Evolutionary conservation across 2,888 invertebrate species (phyloP).

Genomic region (Platynereis dumerilii): DNA sequence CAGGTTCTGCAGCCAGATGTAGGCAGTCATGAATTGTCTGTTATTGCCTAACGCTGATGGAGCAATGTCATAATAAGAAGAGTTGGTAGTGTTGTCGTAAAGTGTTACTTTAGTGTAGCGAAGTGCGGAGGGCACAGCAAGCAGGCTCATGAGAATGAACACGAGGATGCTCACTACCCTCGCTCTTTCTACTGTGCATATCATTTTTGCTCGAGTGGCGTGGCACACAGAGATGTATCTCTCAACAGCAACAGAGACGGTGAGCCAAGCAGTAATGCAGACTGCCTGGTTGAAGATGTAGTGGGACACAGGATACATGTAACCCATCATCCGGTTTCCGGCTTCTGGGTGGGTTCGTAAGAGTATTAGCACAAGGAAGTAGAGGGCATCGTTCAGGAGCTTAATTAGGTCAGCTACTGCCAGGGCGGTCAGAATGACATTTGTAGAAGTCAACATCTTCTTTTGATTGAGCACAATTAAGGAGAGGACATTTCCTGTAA

Average conservation of each 20-base stretch:
- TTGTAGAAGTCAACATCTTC: conserved; percentile 52
- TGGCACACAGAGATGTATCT: conserved; percentile 54
- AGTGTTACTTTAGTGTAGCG: conserved; percentile 41
- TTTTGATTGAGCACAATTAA: conserved; percentile 47
- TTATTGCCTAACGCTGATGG: conserved; percentile 50
- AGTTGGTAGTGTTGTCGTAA: conserved; percentile 40
- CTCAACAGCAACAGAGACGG: conserved; percentile 57
- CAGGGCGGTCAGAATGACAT: conserved; percentile 50
- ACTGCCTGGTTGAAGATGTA: conserved; percentile 54
- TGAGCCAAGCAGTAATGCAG: conserved; percentile 55
- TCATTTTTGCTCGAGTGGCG: conserved; percentile 43
- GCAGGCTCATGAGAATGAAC: conserved; percentile 50
- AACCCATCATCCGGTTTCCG: conserved; percentile 43
- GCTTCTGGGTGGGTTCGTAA: conserved; percentile 35
- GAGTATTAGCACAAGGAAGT: conserved; percentile 44
- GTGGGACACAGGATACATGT: conserved; percentile 54
- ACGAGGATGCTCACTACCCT: conserved; percentile 48
- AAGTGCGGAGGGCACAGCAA: conserved; percentile 55
- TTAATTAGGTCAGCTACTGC: conserved; percentile 53
- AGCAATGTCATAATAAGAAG: conserved; percentile 42
- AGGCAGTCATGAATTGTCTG: conserved; percentile 50
- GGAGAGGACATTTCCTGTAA: conserved; percentile 50
- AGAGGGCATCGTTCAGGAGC: conserved; percentile 50
- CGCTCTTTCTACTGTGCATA: conserved; percentile 44
- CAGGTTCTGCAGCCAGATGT: conserved; percentile 56